These are phyloP conservation scores for Halictus quadricinctus DNA, from an alignment of 2,888 invertebrate genomes.

Conservation along the genomic window DNA sequence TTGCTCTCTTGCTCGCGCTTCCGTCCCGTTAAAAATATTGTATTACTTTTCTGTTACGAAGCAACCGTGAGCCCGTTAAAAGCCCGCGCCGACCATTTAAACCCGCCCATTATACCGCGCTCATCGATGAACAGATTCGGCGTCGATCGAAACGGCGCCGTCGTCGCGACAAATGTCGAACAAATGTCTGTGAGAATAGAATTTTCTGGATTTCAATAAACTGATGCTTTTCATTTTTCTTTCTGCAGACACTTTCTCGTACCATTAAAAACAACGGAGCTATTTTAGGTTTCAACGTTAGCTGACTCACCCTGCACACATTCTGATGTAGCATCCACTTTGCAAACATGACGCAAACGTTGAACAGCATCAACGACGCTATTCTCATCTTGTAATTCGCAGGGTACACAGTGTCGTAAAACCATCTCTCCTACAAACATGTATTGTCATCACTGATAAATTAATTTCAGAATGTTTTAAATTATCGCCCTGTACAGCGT, in stretches of 20 bases:
- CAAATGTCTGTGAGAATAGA: neutral
- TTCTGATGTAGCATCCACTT: neutral
- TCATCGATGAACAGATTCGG: conserved; percentile 26
- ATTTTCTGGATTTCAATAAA: neutral
- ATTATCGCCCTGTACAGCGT: neutral
- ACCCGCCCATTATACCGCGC: conserved; percentile 50
- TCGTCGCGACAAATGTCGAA: neutral
- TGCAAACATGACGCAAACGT: neutral
- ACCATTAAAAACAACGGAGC: neutral
- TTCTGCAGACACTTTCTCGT: neutral
- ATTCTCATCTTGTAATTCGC: neutral
- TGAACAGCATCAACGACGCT: neutral
- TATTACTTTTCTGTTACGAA: conserved; percentile 63
- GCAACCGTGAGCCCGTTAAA: conserved; percentile 50
- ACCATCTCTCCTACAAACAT: neutral
- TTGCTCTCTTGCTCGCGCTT: neutral
- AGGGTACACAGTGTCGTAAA: neutral
- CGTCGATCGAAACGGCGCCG: neutral
- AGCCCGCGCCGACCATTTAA: conserved; percentile 44
- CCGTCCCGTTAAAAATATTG: conserved; percentile 62
- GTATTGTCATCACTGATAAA: neutral
- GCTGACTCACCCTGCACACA: neutral
- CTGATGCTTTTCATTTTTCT: neutral
- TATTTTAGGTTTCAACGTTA: neutral
- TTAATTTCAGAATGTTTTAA: neutral